Base-by-base conservation (phyloP, 2,113 vertebrate species). In the Laticauda laticaudata region DNA sequence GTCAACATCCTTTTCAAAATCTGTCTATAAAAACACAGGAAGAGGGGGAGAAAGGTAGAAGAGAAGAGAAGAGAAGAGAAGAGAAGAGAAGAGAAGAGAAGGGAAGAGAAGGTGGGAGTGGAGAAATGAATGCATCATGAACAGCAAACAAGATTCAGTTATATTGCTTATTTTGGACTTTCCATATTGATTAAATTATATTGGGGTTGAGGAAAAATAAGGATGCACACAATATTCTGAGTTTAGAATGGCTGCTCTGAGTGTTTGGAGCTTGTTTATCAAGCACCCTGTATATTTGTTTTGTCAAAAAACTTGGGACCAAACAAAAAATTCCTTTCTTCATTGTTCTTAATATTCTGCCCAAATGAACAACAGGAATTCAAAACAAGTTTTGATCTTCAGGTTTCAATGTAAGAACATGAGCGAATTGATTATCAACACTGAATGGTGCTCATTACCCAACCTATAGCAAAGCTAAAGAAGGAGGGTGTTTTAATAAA, bases 1-100 rank as follows among this genome's bases (percentile, higher is more conserved):
- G 98, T 99, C 99, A 97, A 99, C 99, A 21, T 99, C 99, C 97
- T 99, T 99, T 98, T 99, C 99, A 98, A 99, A 99, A 97, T 99
- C 99, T 98, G 99, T 99, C 99, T 99, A 98, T 97, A 97, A 95
- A 96, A 97, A 97, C 92, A 96, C 96, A 97, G 95, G 91, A 90
- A 92, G 95, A 94, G 88, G 94, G 96, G 96, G 89, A 94, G 92
- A 34, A 89, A 95, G 97, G 14, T 90, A 88, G 93, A 94, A 64
- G 61, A 89, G 93, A 96, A 14, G 96, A 94, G 91, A 20, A 21
- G 39, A 89, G 93, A 94, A 95, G 90, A 88, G 93, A 94, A 64
- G 61, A 89, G 93, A 96, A 14, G 96, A 94, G 91, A 20, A 21
- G 39, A 89, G 93, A 94, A 95, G 86, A 11, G 29, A 61, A 92